phyloP scores from a whole-genome alignment of 2,888 invertebrate species.

The Sympetrum striolatum region DNA sequence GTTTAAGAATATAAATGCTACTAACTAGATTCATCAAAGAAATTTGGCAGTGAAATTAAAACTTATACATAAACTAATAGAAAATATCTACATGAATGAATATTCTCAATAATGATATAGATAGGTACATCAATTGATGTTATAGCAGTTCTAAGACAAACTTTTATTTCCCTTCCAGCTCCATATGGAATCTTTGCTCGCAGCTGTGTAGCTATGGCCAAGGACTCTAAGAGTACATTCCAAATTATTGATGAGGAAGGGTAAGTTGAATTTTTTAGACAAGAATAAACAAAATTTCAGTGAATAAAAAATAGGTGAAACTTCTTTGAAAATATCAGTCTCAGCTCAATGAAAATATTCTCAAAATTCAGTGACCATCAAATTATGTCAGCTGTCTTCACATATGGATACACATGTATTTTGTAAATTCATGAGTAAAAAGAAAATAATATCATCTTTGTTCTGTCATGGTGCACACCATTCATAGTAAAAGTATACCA shows the following conservation, averaged over 20 bases:
- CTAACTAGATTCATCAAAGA: too few species aligned
- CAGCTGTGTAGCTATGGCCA: slow-evolving; percentile 96
- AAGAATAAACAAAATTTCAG: too few species aligned
- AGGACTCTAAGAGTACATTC: slow-evolving; percentile 94
- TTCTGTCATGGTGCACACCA: too few species aligned
- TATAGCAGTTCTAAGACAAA: not conserved
- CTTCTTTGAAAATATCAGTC: not conserved
- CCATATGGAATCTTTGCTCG: slow-evolving; percentile 95
- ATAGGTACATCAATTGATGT: not conserved
- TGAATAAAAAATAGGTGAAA: too few species aligned
- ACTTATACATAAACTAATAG: too few species aligned
- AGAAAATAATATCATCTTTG: too few species aligned
- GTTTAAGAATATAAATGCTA: too few species aligned
- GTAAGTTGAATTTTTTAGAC: slow-evolving; percentile 58
- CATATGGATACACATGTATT: not conserved
- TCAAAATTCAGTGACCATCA: not conserved
- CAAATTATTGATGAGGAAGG: slow-evolving; percentile 96
- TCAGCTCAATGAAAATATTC: too few species aligned
- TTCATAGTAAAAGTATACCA: too few species aligned
- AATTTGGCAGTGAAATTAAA: too few species aligned
- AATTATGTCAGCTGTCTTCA: not conserved
- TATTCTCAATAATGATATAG: not conserved
- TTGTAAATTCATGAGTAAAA: too few species aligned
- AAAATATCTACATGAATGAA: not conserved
- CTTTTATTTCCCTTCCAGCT: slow-evolving; percentile 66